These are phyloP conservation scores for Pollimyrus isidori DNA, from an alignment of 2,113 vertebrate species.

Conservation along the genomic window DNA sequence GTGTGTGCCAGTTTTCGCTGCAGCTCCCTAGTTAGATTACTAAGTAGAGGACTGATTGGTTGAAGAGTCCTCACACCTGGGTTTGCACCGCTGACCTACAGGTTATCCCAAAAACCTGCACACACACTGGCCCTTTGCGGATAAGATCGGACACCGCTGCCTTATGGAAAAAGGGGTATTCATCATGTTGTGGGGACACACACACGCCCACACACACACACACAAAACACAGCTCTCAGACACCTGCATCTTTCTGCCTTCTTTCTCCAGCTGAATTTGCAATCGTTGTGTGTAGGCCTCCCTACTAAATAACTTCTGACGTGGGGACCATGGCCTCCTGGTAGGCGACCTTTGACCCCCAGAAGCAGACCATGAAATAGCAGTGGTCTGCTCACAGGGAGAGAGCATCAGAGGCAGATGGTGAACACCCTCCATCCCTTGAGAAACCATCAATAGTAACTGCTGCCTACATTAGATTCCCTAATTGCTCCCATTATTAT, in stretches of 20 bases:
- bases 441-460: conserved; percentile 22
- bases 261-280: conserved; percentile 49
- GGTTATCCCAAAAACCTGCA: too few relatives aligned
- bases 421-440: conserved; percentile 11
- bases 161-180: too few relatives aligned
- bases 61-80: too few relatives aligned
- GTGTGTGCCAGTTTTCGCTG: too few relatives aligned
- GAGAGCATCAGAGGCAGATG: conserved; percentile 47
- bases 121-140: too few relatives aligned
- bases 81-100: too few relatives aligned
- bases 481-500: conserved; percentile 48
- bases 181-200: too few relatives aligned
- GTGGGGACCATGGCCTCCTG: conserved; percentile 38
- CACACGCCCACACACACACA: background rate
- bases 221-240: background rate
- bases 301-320: conserved; percentile 50
- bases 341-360: conserved; percentile 39
- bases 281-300: conserved; percentile 45
- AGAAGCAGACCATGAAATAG: conserved; percentile 39
- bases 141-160: too few relatives aligned
- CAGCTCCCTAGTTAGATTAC: too few relatives aligned
- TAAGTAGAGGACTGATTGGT: too few relatives aligned
- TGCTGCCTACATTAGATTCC: conserved; percentile 24
- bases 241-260: conserved; percentile 29
- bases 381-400: conserved; percentile 37